Base-by-base conservation (phyloP, 2,797 vertebrate species). In the Lepus oiostolus region DNA sequence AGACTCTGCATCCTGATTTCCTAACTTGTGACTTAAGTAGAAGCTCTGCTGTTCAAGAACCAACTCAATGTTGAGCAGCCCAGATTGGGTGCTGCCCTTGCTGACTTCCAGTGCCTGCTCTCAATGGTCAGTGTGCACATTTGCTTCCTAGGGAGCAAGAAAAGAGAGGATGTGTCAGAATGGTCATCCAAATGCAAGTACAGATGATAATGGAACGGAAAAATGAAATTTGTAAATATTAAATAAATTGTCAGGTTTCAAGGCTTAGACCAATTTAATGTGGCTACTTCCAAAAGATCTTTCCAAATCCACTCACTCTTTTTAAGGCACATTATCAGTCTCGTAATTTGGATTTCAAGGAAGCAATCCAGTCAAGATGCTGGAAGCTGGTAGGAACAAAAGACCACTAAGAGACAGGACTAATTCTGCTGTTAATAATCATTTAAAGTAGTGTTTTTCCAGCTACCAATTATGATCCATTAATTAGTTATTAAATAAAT, bases 401-500 rank as follows among this genome's bases (percentile, higher is more conserved):
- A 93, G 32, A 90, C 75, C 50, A 68, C 42, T 83, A 67, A 68
- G 74, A 95, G 54, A 91, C 14, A 24, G 65, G 38, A 85, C 54
- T 86, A 88, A 94, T 95, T 95, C 84, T 95, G 71, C 88, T 95
- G 70, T 85, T 85, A 91, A 84, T 82, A 83, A 96, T 90, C 67
- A 96, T 93, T 91, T 91, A 83, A 96, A 85, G 35, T 2, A 58
- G 24, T 93, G 65, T 87, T 96, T 92, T 95, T 94, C 85, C 94
- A 94, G 92, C 83, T 67, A 94, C 67, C 88, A 95, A 75, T 91
- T 95, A 96, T 88, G 62, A 72, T 90, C 79, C 50, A 90, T 96
- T 97, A 93, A 97, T 96, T 93, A 87, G 79, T 94, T 83, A 88
- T 79, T 42, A 94, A 96, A 96, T 83, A 90, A 97, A 92, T 80